These are phyloP conservation scores for Polylopha cassiicola DNA, from an alignment of 2,888 invertebrate species.

Conservation along the genomic window DNA sequence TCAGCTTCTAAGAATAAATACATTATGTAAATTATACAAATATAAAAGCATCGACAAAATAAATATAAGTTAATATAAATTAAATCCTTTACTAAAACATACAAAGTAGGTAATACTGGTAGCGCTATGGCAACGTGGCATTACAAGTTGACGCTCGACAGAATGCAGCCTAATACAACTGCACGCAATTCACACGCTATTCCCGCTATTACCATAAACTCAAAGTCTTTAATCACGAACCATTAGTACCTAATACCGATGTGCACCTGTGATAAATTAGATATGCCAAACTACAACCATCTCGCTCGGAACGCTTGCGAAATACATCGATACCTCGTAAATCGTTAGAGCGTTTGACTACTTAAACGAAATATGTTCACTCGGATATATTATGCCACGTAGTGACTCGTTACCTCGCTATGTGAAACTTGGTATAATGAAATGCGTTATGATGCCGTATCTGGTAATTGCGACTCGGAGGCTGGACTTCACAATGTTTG, in stretches of 20 bases:
- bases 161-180: no score
- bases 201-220: constrained; percentile 5
- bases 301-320: constrained; percentile 62
- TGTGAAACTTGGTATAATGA: constrained; percentile 12
- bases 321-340: constrained; percentile 56
- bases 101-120: no score
- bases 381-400: constrained; percentile 23
- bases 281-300: constrained; percentile 55
- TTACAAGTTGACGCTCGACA: no score
- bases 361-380: constrained; percentile 30
- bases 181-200: no score
- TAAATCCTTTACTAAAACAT: no score
- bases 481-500: background rate
- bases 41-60: no score
- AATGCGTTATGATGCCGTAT: constrained; percentile 5
- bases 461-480: constrained; percentile 9
- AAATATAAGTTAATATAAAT: no score
- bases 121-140: no score
- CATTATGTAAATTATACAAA: no score
- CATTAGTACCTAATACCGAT: constrained; percentile 30
- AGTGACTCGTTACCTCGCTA: constrained; percentile 11
- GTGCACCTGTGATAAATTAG: constrained; percentile 65
- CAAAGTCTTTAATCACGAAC: constrained; percentile 2
- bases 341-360: constrained; percentile 49
- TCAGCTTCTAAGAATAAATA: no score